A percentile compares a stretch with the other conserved stretches of the same genome.
These are phyloP conservation scores for Eledone cirrhosa DNA, from an alignment of 2,888 invertebrate genomes.

Conservation along the genomic window DNA sequence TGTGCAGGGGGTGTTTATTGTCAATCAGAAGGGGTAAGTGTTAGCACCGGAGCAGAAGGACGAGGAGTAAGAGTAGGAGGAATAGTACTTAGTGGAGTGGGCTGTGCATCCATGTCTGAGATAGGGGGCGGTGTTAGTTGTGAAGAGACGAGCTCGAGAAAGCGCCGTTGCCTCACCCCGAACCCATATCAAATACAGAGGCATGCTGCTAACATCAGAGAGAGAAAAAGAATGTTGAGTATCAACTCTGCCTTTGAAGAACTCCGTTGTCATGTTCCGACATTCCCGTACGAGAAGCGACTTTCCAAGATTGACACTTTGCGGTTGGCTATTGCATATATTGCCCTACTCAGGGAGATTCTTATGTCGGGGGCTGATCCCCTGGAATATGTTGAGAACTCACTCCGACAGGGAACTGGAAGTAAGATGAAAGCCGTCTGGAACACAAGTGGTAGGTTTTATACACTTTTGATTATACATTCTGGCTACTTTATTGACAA, in stretches of 20 bases:
- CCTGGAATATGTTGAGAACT: conserved; percentile 90
- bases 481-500: neutral
- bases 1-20: neutral
- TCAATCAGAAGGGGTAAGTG: neutral
- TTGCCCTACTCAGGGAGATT: conserved; percentile 79
- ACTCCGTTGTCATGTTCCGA: conserved; percentile 95
- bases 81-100: neutral
- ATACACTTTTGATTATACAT: neutral
- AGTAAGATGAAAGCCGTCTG: conserved; percentile 91
- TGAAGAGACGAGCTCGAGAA: conserved; percentile 12
- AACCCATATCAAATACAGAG: conserved; percentile 76
- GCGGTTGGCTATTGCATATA: conserved; percentile 95
- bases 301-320: conserved; percentile 98
- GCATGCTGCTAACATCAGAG: conserved; percentile 92
- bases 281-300: conserved; percentile 98
- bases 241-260: conserved; percentile 94
- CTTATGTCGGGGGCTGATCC: conserved; percentile 88
- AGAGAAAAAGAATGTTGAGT: conserved; percentile 97
- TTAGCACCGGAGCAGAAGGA: neutral
- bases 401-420: conserved; percentile 75
- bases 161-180: conserved; percentile 24
- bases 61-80: neutral
- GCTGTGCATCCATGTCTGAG: no score
- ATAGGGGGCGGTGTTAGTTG: neutral
- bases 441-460: conserved; percentile 90